Percentiles rank a stretch among this genome's conserved stretches.
Conservation (phyloP, 2,797 vertebrate species). For the Discoglossus pictus region DNA sequence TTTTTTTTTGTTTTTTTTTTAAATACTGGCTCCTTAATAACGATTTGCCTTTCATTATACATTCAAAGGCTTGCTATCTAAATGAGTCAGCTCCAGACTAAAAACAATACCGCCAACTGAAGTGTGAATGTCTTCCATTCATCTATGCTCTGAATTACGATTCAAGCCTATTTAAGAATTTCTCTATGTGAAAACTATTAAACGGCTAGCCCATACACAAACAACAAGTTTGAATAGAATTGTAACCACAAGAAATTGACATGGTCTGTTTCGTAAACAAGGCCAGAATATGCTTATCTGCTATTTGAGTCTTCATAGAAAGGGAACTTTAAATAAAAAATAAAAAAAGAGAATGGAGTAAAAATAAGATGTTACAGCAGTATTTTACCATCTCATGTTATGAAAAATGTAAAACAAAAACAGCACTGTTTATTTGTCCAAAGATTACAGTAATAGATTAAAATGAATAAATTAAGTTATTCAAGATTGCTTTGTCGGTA, state of each 20-base stretch:
- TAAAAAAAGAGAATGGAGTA: no score
- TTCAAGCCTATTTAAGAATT: constrained; percentile 29
- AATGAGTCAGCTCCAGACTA: constrained; percentile 21
- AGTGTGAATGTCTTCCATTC: constrained; percentile 44
- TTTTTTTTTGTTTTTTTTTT: no score
- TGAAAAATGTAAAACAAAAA: no score
- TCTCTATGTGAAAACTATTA: constrained; percentile 40
- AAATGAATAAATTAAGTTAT: no score
- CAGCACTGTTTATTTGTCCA: no score
- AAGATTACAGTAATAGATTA: no score
- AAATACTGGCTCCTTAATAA: neutral
- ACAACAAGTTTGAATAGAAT: constrained; percentile 13
- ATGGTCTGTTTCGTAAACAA: constrained; percentile 1
- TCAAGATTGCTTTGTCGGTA: no score
- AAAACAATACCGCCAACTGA: constrained; percentile 28
- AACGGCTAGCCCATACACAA: constrained; percentile 38
- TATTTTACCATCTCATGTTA: no score
- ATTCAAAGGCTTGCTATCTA: constrained; percentile 10
- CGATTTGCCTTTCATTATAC: constrained; percentile 3
- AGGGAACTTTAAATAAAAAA: neutral
- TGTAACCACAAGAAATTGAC: neutral
- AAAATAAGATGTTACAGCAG: no score
- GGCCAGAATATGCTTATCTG: constrained; percentile 6
- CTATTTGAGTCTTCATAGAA: neutral
- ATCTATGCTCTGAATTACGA: constrained; percentile 14